A percentile compares a stretch with the other conserved stretches of the same genome.
phyloP scores from a whole-genome alignment of 2,797 vertebrate genomes.

The Esox masquinongy region DNA sequence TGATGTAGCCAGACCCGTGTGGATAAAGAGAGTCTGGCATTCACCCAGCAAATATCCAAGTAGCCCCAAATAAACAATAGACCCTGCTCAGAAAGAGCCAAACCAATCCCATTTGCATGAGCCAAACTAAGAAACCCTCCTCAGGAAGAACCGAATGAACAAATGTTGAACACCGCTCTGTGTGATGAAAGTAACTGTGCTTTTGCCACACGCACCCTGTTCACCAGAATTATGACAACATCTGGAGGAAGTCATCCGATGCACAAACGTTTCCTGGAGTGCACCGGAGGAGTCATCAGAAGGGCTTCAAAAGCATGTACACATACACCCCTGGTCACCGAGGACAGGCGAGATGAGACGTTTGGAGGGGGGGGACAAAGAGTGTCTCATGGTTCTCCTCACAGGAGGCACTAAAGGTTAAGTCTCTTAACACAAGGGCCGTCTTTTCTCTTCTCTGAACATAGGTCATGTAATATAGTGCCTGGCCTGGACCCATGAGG shows the following conservation, averaged over 20 bases:
- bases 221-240: conserved; percentile 59
- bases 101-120: too few species aligned
- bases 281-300: conserved; percentile 65
- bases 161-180: too few species aligned
- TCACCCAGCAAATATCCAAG: too few species aligned
- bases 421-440: conserved; percentile 56
- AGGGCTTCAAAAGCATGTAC: conserved; percentile 61
- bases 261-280: conserved; percentile 70
- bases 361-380: conserved; percentile 60
- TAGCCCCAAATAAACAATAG: too few species aligned
- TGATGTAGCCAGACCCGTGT: too few species aligned
- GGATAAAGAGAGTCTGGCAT: too few species aligned
- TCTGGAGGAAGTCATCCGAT: conserved; percentile 74
- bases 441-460: conserved; percentile 44
- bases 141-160: too few species aligned
- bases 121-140: too few species aligned
- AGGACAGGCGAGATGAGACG: conserved; percentile 52
- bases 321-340: neutral
- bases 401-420: conserved; percentile 61
- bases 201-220: neutral
- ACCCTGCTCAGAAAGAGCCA: too few species aligned
- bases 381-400: conserved; percentile 53
- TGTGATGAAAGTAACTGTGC: too few species aligned
- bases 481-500: conserved; percentile 35
- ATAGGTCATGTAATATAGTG: conserved; percentile 49